Conservation (phyloP, 2,888 invertebrate genomes). For the Diarsia brunnea region DNA sequence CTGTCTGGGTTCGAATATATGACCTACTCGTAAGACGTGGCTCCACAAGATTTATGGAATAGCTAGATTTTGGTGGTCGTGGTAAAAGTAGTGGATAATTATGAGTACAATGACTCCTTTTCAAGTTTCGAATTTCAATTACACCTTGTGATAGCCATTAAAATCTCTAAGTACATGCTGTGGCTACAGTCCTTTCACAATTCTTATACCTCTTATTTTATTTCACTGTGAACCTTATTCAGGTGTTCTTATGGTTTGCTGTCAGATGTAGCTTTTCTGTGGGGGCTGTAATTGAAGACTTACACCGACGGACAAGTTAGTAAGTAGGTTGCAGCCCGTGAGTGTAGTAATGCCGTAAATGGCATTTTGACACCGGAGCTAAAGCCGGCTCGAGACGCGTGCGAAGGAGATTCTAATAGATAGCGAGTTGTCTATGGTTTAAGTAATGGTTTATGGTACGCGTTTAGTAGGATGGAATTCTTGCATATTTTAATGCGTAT, state of each 20-base stretch:
- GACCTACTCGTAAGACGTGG: not conserved
- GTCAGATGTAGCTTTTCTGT: not conserved
- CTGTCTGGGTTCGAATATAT: not conserved
- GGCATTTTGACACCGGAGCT: constrained; percentile 48
- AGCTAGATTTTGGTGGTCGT: not conserved
- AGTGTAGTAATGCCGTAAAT: constrained; percentile 41
- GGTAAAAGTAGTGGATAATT: not conserved
- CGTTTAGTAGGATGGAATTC: constrained; percentile 12
- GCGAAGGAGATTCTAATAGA: constrained; percentile 32
- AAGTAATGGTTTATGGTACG: not conserved
- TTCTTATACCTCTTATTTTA: not conserved
- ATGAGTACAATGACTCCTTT: not conserved
- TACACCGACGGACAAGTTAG: constrained; percentile 1
- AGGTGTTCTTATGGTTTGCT: not conserved
- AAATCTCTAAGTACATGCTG: not conserved
- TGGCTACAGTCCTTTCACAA: not conserved
- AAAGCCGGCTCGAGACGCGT: constrained; percentile 31
- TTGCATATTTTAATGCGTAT: not conserved
- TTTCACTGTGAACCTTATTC: not conserved
- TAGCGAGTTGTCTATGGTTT: constrained; percentile 34
- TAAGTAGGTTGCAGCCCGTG: constrained; percentile 39
- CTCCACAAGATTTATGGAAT: not conserved
- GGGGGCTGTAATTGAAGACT: constrained; percentile 4
- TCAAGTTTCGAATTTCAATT: not conserved
- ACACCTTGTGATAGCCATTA: not conserved